Base-by-base conservation (phyloP, 2,888 invertebrate species). In the Amphiduros pacificus region DNA sequence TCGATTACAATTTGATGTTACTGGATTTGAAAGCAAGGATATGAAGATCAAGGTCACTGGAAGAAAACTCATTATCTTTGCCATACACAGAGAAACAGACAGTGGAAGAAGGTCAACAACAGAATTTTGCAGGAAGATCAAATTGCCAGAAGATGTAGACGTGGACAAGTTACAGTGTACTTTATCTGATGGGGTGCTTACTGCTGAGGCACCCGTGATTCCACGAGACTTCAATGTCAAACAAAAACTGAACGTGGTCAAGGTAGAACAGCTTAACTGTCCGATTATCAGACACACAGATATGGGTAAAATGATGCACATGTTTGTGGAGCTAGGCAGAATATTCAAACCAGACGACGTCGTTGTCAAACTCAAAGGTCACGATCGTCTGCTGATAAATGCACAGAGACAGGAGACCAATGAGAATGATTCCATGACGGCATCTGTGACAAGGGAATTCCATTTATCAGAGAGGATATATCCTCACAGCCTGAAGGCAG, bases 41-140 rank as follows among this genome's bases (percentile, higher is more conserved):
- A 62, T 66, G 22, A 53, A 64, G n/a, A 63, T 66, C 6, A 65
- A 60, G 31, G 57, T 66, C 27, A 31, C 59, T 27, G 64, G 60
- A 3, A 40, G 50, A 2, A 50, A 55, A 14, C 27, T 67, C 1
- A 49, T 63, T 24, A 55, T 67, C 20, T 63, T 63, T 52, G 67
- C 67, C 5, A 41, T 63, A 9, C 65, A 61, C 40, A 51, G 49
- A 20, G 63, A 65, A 29, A 56, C 52, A 14, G 63, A 50, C 22
- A 59, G 54, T n/a, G 63, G 65, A 1, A 60, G 65, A 20, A 63
- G 57, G 51, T 61, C 60, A 41, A 65, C 63, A 5, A 67, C 52
- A 27, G 67, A 67, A 36, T 67, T 67, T 61, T 65, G 67, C 32
- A 63, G 67, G 11, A 63, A 63, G 50, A 55, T 67, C n/a, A 65